phyloP scores from a whole-genome alignment of 2,113 vertebrate species.

The Porphyrio hochstetteri region DNA sequence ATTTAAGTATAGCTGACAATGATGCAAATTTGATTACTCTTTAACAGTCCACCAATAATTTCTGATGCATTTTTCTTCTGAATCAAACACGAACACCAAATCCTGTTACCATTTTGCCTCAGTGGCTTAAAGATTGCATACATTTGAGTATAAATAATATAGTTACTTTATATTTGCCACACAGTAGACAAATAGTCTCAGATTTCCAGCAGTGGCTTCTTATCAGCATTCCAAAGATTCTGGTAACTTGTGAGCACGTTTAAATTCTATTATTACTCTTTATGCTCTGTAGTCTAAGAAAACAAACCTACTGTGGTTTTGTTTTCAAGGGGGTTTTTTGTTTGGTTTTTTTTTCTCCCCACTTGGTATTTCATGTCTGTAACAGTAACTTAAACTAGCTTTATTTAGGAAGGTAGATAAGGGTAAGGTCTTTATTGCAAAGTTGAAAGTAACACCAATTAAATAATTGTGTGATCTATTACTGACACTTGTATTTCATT shows the following conservation, averaged over 20 bases:
- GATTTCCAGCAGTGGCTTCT: background rate
- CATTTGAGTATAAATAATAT: background rate
- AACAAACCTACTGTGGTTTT: background rate
- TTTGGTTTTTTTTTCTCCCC: background rate
- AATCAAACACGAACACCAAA: background rate
- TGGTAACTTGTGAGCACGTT: background rate
- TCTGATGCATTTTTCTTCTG: background rate
- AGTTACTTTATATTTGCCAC: background rate
- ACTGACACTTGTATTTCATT: background rate
- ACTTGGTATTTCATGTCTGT: background rate
- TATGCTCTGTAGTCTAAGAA: background rate
- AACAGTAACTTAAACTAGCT: background rate
- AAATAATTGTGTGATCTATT: background rate
- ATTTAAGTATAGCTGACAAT: background rate
- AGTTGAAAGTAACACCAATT: background rate
- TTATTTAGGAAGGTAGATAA: background rate
- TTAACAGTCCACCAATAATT: background rate
- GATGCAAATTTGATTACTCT: slow-evolving; percentile 5
- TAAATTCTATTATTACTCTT: background rate
- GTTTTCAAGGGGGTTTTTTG: too few species aligned
- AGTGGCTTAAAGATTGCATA: background rate
- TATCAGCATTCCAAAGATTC: background rate
- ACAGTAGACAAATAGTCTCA: background rate
- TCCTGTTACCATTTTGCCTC: background rate
- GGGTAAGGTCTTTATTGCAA: background rate